Conservation (phyloP, 2,113 vertebrate species). For the Arvicanthis niloticus region DNA sequence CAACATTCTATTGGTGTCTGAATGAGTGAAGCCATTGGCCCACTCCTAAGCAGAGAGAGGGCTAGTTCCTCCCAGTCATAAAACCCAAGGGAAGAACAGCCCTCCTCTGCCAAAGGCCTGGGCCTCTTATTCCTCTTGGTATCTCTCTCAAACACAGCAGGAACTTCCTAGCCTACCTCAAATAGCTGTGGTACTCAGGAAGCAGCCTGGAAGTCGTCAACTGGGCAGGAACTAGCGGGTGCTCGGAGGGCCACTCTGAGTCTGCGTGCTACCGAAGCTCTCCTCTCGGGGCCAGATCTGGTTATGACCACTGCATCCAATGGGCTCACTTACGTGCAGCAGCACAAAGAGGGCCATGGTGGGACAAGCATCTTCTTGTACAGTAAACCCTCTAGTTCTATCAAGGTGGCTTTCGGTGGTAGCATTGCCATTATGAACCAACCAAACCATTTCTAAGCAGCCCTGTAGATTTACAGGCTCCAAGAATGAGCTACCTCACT, state of each 20-base stretch:
- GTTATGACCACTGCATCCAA: fast-evolving
- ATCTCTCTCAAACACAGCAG: neutral
- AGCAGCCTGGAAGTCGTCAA: neutral
- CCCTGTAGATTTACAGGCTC: neutral
- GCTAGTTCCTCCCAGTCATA: neutral
- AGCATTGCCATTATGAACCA: neutral
- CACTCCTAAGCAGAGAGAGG: neutral
- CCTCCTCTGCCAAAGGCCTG: neutral
- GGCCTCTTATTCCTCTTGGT: neutral
- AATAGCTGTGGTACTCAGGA: neutral
- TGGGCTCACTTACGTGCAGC: neutral
- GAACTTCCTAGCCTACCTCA: neutral
- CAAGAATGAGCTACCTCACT: neutral
- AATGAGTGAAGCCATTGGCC: neutral
- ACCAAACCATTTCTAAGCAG: neutral
- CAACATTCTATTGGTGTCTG: neutral
- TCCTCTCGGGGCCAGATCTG: neutral
- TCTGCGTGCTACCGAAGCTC: neutral
- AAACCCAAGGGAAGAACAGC: neutral
- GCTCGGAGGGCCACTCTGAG: neutral
- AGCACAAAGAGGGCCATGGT: neutral
- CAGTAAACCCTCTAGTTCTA: neutral
- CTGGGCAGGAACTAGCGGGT: neutral
- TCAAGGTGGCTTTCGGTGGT: neutral
- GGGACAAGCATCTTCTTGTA: neutral